Percentiles rank a stretch among this genome's conserved stretches.
These are phyloP conservation scores for Cladopsammia gracilis DNA, from an alignment of 64 coral and sea anemone genomes.

Conservation along the genomic window DNA sequence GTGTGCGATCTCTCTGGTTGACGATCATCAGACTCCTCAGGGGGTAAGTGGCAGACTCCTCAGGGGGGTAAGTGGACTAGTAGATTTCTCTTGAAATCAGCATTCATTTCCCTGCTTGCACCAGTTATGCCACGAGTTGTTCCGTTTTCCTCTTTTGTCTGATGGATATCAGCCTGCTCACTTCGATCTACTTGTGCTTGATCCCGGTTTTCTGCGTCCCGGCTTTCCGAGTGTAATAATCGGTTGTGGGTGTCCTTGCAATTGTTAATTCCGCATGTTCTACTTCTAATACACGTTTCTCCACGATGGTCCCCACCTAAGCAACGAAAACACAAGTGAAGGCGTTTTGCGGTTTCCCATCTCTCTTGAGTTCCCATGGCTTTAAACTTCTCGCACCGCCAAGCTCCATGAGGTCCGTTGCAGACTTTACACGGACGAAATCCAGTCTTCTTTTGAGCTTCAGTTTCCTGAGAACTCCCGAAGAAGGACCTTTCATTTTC, in stretches of 20 bases:
- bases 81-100: background rate
- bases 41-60: too few relatives aligned
- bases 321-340: slow-evolving; percentile 36
- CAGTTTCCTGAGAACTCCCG: background rate
- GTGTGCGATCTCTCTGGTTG: slow-evolving; percentile 44
- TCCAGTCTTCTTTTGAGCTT: background rate
- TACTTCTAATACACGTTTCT: background rate
- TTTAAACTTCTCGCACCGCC: slow-evolving; percentile 39
- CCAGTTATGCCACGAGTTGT: background rate
- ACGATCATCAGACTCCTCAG: background rate
- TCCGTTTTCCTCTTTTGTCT: background rate
- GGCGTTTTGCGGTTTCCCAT: slow-evolving; percentile 34
- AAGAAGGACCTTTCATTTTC: background rate
- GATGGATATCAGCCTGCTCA: background rate
- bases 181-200: background rate
- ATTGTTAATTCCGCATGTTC: background rate
- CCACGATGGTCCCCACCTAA: background rate
- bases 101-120: background rate
- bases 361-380: slow-evolving; percentile 6
- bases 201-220: background rate
- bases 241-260: background rate
- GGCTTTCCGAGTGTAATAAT: background rate
- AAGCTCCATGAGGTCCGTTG: slow-evolving; percentile 15
- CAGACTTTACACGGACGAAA: slow-evolving; percentile 6
- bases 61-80: background rate